Conservation (phyloP, 2,797 vertebrate genomes). For the Sarcophilus harrisii region DNA sequence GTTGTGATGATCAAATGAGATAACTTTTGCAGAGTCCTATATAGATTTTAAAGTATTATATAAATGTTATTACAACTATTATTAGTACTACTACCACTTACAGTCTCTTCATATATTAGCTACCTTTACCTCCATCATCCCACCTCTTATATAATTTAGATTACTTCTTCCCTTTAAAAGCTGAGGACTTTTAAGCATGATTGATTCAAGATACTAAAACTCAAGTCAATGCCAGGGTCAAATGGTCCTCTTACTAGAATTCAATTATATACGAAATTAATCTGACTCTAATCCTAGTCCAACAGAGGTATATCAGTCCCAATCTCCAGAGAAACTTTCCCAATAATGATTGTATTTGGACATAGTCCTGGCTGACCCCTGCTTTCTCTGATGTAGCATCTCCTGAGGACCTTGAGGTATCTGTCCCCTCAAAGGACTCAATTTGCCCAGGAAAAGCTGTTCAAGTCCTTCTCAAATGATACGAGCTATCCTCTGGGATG, state of each 20-base stretch:
- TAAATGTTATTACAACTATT: neutral
- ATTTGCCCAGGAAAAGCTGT: neutral
- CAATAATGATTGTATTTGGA: neutral
- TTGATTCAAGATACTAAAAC: neutral
- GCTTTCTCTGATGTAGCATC: neutral
- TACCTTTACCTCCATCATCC: neutral
- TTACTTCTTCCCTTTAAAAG: neutral
- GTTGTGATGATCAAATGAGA: neutral
- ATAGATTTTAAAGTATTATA: neutral
- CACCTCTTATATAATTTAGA: neutral
- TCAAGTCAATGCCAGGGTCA: neutral
- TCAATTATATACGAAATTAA: neutral
- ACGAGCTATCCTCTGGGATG: neutral
- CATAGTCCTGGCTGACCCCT: neutral
- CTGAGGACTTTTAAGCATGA: neutral
- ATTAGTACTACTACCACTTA: neutral
- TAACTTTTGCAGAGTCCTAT: neutral
- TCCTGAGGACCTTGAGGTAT: neutral
- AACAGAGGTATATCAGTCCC: neutral
- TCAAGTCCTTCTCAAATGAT: neutral
- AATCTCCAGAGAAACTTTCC: neutral
- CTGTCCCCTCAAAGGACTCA: neutral
- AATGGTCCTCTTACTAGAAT: neutral
- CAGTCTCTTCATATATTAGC: neutral
- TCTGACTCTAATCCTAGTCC: neutral